A percentile compares a stretch with the other conserved stretches of the same genome.
Conservation (phyloP, 2,888 invertebrate species). For the Euspilapteryx auroguttella region DNA sequence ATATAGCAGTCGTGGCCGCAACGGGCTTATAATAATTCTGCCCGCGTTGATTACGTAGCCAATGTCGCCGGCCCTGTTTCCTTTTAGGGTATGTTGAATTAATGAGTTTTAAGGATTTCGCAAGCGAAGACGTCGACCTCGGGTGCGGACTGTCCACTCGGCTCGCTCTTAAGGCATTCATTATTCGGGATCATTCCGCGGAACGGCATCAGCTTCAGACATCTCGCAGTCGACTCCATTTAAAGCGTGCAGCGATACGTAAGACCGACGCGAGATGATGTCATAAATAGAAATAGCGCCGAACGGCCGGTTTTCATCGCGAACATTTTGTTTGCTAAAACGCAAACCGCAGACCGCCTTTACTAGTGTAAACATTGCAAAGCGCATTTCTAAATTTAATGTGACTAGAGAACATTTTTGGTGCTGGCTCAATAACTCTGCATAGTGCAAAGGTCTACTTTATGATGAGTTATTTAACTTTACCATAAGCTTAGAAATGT, state of each 20-base stretch:
- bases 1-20: no score
- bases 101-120: slow-evolving; percentile 44
- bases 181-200: slow-evolving; percentile 54
- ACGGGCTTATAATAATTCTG: no score
- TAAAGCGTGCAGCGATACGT: slow-evolving; percentile 63
- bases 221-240: slow-evolving; percentile 54
- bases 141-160: no score
- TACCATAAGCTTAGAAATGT: no score
- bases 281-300: slow-evolving; percentile 64
- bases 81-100: slow-evolving; percentile 54
- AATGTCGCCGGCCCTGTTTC: slow-evolving; percentile 30
- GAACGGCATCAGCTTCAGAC: slow-evolving; percentile 56
- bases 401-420: no score
- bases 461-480: no score
- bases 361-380: slow-evolving; percentile 12
- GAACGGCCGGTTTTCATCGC: slow-evolving; percentile 27
- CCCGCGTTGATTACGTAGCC: no score
- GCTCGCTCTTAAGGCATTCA: slow-evolving; percentile 24
- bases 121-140: no score
- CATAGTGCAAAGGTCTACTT: no score
- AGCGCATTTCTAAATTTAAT: slow-evolving; percentile 7
- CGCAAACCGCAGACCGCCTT: slow-evolving; percentile 17
- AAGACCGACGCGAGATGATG: slow-evolving; percentile 59
- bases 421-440: no score
- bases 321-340: slow-evolving; percentile 41